Base-by-base conservation (phyloP, 2,888 invertebrate species). In the Polydesmus complanatus region DNA sequence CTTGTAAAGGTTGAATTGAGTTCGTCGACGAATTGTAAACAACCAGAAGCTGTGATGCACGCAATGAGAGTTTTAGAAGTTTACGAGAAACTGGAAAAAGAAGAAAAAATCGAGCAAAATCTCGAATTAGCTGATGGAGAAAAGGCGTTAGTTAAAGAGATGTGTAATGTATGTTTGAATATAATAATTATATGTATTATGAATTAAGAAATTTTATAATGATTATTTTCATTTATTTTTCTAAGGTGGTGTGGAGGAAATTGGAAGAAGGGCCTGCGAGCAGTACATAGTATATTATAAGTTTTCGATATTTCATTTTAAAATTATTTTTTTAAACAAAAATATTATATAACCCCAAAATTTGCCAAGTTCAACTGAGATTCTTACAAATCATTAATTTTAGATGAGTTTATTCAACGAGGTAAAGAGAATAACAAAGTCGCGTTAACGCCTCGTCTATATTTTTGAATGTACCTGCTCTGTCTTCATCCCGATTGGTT, bases 61-160 rank as follows among this genome's bases (percentile, higher is more conserved):
- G 94, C 95, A 26, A 80, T 94, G 67, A 92, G 91, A 74, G 72
- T 94, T 66, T 78, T 94, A 65, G 90, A 94, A 77, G 88, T 92
- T 54, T 81, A 93, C 70, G 90, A 94, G 74, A 84, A 87, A 69
- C 78, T 92, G 65, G 88, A 90, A 74, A 57, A 56, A 54, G 22
- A 47, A 21, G 53, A 14, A 22, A 56, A 14, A 27, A 64, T 60
- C 62, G 73, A 67, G 56, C 27, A 69, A 25, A 65, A 68, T 53
- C 69, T 72, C 50, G 64, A 72, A 59, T 69, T 74, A 56, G 75
- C 88, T 69, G 86, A 91, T 68, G 88, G 89, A 19, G 93, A 93
- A 73, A 92, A 91, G 72, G 93, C 93, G 2, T 79, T 94, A 60
- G 89, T 94, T 56, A 80, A 92, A 68, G 93, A 94, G 78, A 93